phyloP scores from a whole-genome alignment of 2,888 invertebrate species.

The Xanthia togata region DNA sequence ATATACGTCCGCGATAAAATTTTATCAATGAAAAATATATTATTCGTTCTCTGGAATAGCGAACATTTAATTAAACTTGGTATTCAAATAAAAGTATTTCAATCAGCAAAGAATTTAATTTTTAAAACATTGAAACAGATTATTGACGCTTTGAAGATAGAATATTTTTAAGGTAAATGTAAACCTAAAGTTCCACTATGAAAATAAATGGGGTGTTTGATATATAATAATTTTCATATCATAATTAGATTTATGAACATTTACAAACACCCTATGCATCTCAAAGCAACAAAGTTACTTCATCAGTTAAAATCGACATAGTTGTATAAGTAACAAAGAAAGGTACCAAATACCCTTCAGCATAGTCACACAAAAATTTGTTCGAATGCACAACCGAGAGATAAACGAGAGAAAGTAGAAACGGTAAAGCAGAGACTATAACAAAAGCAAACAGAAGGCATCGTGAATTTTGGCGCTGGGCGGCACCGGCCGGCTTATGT shows the following conservation, averaged over 20 bases:
- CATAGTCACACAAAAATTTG: conserved; percentile 27
- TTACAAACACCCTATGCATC: not conserved
- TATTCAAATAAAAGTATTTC: conserved; percentile 72
- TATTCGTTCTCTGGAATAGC: conserved; percentile 76
- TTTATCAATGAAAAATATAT: conserved; percentile 82
- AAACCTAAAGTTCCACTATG: not conserved
- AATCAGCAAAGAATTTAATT: conserved; percentile 63
- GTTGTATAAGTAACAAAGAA: conserved; percentile 10
- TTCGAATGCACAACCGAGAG: conserved; percentile 43
- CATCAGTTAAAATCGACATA: not conserved
- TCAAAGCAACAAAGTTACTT: not conserved
- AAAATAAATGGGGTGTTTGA: not conserved
- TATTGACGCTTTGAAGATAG: conserved; percentile 26
- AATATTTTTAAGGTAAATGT: conserved; percentile 16
- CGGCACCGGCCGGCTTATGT: conserved; percentile 79
- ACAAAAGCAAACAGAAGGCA: conserved; percentile 79
- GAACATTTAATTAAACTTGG: conserved; percentile 76
- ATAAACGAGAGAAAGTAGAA: conserved; percentile 70
- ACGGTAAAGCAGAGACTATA: conserved; percentile 73
- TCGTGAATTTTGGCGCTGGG: conserved; percentile 78
- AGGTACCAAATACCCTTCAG: conserved; percentile 16
- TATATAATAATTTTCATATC: not conserved
- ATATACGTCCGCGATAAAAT: conserved; percentile 80
- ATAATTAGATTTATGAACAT: not conserved
- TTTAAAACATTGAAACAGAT: conserved; percentile 42